phyloP scores from a whole-genome alignment of 2,113 vertebrate genomes.

The Gallinago undulata region DNA sequence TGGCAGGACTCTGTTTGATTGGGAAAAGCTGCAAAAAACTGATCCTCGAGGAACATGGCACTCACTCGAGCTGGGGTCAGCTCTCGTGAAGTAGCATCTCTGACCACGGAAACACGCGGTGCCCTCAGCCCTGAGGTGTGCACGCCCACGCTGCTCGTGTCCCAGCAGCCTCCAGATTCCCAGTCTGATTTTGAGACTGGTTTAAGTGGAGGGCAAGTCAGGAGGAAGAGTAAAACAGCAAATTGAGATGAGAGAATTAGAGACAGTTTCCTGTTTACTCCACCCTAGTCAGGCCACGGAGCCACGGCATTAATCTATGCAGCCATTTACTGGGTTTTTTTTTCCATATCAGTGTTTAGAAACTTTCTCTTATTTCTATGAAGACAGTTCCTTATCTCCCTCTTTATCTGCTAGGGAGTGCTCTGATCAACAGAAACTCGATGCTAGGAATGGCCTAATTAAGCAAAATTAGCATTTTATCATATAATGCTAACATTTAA shows the following conservation, averaged over 20 bases:
- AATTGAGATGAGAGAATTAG: neutral
- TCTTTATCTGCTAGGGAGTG: neutral
- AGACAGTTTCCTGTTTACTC: neutral
- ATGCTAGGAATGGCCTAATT: constrained; percentile 45
- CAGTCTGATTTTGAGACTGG: fast-evolving
- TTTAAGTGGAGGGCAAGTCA: neutral
- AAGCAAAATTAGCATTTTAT: constrained; percentile 59
- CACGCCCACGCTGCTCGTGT: fast-evolving
- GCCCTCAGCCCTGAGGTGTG: neutral
- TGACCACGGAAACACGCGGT: neutral
- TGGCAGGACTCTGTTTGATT: neutral
- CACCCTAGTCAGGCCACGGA: neutral
- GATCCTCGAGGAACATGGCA: fast-evolving
- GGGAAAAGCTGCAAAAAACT: neutral
- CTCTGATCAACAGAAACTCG: constrained; percentile 27
- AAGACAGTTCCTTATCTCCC: neutral
- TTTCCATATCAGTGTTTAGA: neutral
- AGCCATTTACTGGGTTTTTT: neutral
- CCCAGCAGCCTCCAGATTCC: neutral
- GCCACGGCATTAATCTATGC: neutral
- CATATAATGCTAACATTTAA: constrained; percentile 13
- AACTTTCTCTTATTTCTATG: neutral
- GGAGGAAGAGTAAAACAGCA: neutral
- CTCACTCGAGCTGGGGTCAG: neutral
- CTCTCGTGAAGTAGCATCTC: neutral